A percentile compares a stretch with the other conserved stretches of the same genome.
phyloP scores from a whole-genome alignment of 1,140 invertebrate genomes.

The Drosophila hydei region DNA sequence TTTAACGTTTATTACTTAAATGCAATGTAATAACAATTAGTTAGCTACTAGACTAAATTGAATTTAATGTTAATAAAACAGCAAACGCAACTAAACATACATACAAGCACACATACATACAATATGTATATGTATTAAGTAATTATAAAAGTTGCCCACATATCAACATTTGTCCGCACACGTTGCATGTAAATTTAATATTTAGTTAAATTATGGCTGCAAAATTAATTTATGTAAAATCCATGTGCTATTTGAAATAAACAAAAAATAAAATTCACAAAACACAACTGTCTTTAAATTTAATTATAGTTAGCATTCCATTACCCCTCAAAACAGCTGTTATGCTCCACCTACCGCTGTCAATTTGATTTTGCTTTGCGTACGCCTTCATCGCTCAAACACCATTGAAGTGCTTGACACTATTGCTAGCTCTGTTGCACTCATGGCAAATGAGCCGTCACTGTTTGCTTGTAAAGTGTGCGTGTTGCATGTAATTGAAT shows the following conservation, averaged over 20 bases:
- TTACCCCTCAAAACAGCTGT: conserved; percentile 25
- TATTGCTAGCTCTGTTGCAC: conserved; percentile 42
- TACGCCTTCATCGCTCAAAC: conserved; percentile 39
- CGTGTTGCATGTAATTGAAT: conserved; percentile 22
- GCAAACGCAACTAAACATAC: conserved; percentile 15
- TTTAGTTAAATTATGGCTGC: conserved; percentile 70
- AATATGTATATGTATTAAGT: conserved; percentile 49
- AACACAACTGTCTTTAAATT: background rate
- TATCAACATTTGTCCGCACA: conserved; percentile 35
- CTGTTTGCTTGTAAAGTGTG: conserved; percentile 18
- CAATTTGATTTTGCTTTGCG: conserved; percentile 31
- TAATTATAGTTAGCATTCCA: background rate
- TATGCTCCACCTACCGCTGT: conserved; percentile 41
- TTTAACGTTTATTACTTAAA: conserved; percentile 77
- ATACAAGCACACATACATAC: conserved; percentile 10
- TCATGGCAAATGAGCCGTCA: conserved; percentile 1
- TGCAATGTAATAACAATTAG: conserved; percentile 74
- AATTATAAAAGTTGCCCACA: conserved; percentile 49
- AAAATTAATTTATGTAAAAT: conserved; percentile 70
- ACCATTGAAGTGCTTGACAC: conserved; percentile 34
- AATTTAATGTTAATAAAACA: conserved; percentile 44
- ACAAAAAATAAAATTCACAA: conserved; percentile 38
- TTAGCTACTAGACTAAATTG: conserved; percentile 51
- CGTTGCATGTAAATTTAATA: conserved; percentile 50
- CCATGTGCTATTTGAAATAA: conserved; percentile 74